Evolutionary conservation across 2,888 invertebrate genomes (phyloP).

Genomic region (Plusia festucae): DNA sequence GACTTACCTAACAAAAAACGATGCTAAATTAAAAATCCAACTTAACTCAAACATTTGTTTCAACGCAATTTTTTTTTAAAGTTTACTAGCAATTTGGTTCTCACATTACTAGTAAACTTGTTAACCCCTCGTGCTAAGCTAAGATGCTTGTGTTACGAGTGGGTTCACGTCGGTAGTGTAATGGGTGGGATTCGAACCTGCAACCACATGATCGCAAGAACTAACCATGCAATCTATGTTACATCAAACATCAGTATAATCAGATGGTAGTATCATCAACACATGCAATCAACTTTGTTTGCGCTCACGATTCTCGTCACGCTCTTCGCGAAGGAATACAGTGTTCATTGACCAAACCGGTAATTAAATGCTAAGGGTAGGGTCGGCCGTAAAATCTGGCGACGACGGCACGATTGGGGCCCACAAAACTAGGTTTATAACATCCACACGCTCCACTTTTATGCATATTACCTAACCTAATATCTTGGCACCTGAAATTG

Average conservation of each 20-base stretch:
- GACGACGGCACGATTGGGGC: conserved; percentile 49
- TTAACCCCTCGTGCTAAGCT: no score
- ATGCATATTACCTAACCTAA: conserved; percentile 47
- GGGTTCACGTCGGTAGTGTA: no score
- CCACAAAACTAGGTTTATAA: conserved; percentile 62
- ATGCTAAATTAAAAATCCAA: no score
- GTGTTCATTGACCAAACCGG: conserved; percentile 57
- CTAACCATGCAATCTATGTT: no score
- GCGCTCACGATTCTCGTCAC: conserved; percentile 32
- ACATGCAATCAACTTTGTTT: conserved; percentile 44
- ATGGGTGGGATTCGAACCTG: no score
- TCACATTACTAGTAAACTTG: no score
- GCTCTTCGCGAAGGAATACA: conserved; percentile 38
- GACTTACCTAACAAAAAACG: no score
- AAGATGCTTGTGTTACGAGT: no score
- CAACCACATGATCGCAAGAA: no score
- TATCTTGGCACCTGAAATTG: conserved; percentile 44
- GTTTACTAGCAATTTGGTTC: no score
- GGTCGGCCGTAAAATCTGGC: conserved; percentile 56
- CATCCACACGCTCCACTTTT: conserved; percentile 51
- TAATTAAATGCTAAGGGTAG: conserved; percentile 64
- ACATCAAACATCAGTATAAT: conserved; percentile 2
- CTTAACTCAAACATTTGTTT: background rate
- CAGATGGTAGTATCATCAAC: conserved; percentile 31
- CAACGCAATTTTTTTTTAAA: no score